Evolutionary conservation across 2,797 vertebrate species (phyloP), one percentile per base, ranked within the genome.

Genomic region (Dallia pectoralis): DNA sequence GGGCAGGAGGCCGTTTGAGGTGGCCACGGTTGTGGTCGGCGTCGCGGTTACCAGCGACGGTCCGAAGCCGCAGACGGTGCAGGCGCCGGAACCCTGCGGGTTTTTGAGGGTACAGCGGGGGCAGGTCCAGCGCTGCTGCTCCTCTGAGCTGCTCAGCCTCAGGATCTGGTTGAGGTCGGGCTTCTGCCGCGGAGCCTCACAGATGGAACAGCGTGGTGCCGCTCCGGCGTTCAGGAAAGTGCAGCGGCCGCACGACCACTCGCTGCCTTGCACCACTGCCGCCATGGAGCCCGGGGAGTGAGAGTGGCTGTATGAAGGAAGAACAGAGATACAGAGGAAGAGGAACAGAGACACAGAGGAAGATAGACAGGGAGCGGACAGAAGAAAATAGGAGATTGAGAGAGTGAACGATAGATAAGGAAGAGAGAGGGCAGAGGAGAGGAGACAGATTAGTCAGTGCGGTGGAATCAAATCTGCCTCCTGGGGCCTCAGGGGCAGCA

Each of bases 221-320:
- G 93, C 94, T 0, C 95, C 93, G 0, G 93, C 92, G 80, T 99
- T 99, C 84, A 99, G 86, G 89, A 97, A 98, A 76, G 97, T 98
- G 89, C 97, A 99, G 86, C 97, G 97, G n/a, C 94, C 93, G 75
- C 97, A 99, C 73, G 97, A 96, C 97, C 97, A 99, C 90, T 98
- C 96, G 8, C 84, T 86, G 80, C 88, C 88, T 78, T 84, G 91
- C 77, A 93, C 92, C 32, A 92, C 93, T 0, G 95, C 84, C 83
- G 96, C 96, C 97, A 98, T 99, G 91, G 96, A 95, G 88, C 96
- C 93, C 0, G 95, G 93, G 70, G 95, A 96, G 87, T 96, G 96
- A 32, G 95, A 96, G 86, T 96, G 93, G 93, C 96, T 98, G 92
- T 14, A 90, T 93, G 79, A 86, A 32, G 82, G 27, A 32, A 75